Evolutionary conservation across 1,140 invertebrate genomes (phyloP), one percentile per base, ranked within the genome.

Genomic region (Lordiphosa mommai): DNA sequence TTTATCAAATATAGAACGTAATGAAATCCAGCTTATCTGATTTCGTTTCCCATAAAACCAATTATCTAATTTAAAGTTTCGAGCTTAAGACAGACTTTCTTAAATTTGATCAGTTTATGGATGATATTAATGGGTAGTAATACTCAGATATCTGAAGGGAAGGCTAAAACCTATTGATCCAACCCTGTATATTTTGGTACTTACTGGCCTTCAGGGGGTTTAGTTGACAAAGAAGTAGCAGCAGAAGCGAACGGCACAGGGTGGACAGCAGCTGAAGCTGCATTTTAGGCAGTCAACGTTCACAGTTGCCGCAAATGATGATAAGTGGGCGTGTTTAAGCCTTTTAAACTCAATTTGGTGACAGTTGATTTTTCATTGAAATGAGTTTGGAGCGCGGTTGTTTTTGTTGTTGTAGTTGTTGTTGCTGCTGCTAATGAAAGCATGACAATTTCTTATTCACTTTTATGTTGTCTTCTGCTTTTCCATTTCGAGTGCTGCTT

Each of bases 361-460:
- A 43, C 66, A 66, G 51, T 43, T 65, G 40, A 58, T 51, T 49
- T 46, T 34, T 36, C 60, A 61, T 69, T 44, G 44, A 10, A 40
- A 49, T 56, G 44, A 36, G 33, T 50, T 53, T 23, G 20, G 20
- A 23, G 4, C 20, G 20, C 20, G n/a, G n/a, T n/a, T n/a, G n/a
- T n/a, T 23, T 23, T 20, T 20, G 2, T 20, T 3, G 17, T 20
- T 20, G 17, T 20, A 7, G 23, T 27, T 27, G 20, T 23, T 27
- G 32, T 49, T 68, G 56, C 60, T 51, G 73, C 37, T 79, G 76
- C 49, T 51, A 84, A 77, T 77, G 77, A 72, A 84, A 84, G 77
- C 77, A 80, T 80, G 76, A 82, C 76, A 80, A 52, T 80, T 70
- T 72, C 43, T 72, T 77, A 74, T 76, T 84, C 72, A 74, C 68